These are phyloP conservation scores for Tachuris rubrigastra DNA, from an alignment of 2,113 vertebrate genomes.

Conservation along the genomic window DNA sequence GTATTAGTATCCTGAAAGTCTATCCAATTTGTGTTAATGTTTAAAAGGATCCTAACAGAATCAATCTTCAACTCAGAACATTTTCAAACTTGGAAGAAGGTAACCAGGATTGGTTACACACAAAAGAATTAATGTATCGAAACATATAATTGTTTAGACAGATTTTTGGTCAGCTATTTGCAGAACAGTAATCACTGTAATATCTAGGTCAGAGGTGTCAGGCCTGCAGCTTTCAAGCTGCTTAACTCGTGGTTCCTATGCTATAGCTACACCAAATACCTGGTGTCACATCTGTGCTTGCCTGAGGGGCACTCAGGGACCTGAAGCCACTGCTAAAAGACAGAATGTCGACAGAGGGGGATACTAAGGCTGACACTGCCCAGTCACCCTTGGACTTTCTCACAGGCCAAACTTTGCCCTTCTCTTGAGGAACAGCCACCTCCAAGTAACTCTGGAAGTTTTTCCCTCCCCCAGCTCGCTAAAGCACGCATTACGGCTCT, in stretches of 20 bases:
- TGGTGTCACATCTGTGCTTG: neutral
- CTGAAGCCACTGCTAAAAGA: neutral
- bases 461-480: neutral
- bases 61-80: neutral
- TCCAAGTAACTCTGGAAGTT: neutral
- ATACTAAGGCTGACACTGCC: neutral
- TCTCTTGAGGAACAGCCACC: neutral
- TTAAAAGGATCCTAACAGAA: neutral
- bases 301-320: neutral
- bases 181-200: constrained; percentile 1
- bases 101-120: neutral
- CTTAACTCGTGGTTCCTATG: neutral
- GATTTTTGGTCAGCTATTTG: neutral
- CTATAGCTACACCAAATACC: neutral
- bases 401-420: neutral
- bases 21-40: neutral
- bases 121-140: constrained; percentile 4
- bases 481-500: rapidly evolving
- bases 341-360: neutral
- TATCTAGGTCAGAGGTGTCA: constrained; percentile 43
- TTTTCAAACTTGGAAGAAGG: neutral
- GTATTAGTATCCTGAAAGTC: neutral
- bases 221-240: neutral
- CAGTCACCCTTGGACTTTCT: neutral
- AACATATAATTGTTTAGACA: constrained; percentile 2